Conservation (phyloP, 35 echinoderm and acorn worm species). For the Anneissia japonica region DNA sequence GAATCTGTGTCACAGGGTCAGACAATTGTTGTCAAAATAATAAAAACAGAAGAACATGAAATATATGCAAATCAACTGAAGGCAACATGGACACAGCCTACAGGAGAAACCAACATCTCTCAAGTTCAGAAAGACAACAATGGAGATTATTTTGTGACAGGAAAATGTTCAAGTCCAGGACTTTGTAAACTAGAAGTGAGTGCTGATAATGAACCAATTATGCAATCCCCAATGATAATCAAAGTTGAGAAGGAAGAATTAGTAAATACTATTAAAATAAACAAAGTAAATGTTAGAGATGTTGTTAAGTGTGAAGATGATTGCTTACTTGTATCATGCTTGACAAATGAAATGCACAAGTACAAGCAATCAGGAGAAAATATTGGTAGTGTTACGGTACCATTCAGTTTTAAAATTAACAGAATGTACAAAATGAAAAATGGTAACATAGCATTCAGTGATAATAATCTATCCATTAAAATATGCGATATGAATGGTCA, state of each 20-base stretch:
- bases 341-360: not conserved
- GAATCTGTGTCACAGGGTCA: not conserved
- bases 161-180: not conserved
- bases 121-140: not conserved
- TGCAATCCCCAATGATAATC: not conserved
- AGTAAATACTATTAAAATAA: not conserved
- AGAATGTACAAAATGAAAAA: not conserved
- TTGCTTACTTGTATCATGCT: not conserved
- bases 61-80: not conserved
- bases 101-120: not conserved
- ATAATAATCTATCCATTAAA: not conserved
- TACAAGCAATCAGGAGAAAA: not conserved
- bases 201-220: not conserved
- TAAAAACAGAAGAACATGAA: not conserved
- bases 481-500: not conserved
- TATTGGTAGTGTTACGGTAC: not conserved
- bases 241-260: not conserved
- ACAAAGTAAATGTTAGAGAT: not conserved
- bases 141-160: not conserved
- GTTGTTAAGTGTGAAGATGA: not conserved
- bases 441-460: not conserved
- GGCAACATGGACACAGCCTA: not conserved
- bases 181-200: not conserved
- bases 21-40: not conserved
- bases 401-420: not conserved